phyloP scores from a whole-genome alignment of 2,797 vertebrate species.

The Adrianichthys oophorus region DNA sequence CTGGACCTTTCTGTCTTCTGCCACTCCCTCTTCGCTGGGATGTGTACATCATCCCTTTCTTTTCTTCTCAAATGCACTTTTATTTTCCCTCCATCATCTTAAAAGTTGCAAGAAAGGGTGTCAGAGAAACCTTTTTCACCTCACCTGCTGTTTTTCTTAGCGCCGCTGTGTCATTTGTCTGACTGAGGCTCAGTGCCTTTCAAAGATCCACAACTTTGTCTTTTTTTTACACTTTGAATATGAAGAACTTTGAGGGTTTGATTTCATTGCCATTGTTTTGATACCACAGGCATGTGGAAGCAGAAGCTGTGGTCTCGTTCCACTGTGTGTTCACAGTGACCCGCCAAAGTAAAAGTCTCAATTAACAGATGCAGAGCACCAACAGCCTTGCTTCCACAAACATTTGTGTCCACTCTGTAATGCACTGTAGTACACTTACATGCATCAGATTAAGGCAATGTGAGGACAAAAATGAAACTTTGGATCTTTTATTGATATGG shows the following conservation, averaged over 20 bases:
- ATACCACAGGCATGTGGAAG: conserved; percentile 30
- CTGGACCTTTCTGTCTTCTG: conserved; percentile 36
- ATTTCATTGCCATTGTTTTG: conserved; percentile 33
- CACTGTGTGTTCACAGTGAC: conserved; percentile 42
- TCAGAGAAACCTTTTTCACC: conserved; percentile 31
- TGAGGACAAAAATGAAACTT: conserved; percentile 34
- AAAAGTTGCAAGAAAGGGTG: conserved; percentile 15
- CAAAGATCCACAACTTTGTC: conserved; percentile 28
- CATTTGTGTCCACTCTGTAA: conserved; percentile 19
- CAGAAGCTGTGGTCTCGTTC: conserved; percentile 35
- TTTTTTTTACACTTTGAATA: conserved; percentile 48
- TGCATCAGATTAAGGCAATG: conserved; percentile 50
- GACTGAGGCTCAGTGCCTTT: conserved; percentile 28
- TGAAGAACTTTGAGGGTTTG: conserved; percentile 61
- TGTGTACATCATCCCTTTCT: conserved; percentile 1
- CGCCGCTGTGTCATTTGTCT: conserved; percentile 6
- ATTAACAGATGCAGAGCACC: conserved; percentile 21
- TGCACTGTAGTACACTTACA: conserved; percentile 43
- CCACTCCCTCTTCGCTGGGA: conserved; percentile 9
- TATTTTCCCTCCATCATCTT: conserved; percentile 3
- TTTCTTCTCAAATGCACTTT: not conserved
- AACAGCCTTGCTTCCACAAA: conserved; percentile 17
- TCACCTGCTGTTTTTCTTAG: conserved; percentile 3
- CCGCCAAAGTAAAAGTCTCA: conserved; percentile 34
- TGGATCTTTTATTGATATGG: conserved; percentile 11